Evolutionary conservation across 2,113 vertebrate species (phyloP).

Genomic region (Colinus virginianus): DNA sequence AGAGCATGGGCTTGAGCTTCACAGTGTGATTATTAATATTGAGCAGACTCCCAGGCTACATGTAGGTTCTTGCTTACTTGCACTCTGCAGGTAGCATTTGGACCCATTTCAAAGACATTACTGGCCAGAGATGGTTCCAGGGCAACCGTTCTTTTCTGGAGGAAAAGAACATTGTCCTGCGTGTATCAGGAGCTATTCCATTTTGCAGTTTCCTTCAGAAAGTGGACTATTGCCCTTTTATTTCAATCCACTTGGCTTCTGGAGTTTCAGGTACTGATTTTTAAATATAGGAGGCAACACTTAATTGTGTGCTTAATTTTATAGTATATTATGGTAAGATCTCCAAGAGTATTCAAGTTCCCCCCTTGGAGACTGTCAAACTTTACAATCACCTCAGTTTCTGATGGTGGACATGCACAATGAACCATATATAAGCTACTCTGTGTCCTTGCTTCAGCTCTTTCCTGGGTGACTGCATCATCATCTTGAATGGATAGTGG

Average conservation of each 20-base stretch:
- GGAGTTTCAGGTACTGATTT: background rate
- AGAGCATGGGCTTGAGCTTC: background rate
- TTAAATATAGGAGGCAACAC: background rate
- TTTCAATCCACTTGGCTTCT: background rate
- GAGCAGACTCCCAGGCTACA: background rate
- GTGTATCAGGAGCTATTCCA: background rate
- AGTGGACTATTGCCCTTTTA: background rate
- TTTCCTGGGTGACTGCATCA: background rate
- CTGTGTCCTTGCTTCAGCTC: background rate
- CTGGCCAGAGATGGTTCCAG: background rate
- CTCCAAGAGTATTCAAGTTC: background rate
- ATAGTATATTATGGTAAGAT: background rate
- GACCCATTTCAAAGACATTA: background rate
- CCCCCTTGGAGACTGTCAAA: background rate
- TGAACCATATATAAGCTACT: background rate
- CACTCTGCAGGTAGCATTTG: background rate
- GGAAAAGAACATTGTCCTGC: background rate
- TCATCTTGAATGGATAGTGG: background rate
- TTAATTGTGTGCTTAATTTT: accelerated
- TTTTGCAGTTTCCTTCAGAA: background rate
- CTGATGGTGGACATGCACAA: background rate
- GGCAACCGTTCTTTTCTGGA: background rate
- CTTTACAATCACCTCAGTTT: background rate
- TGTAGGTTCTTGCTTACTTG: background rate
- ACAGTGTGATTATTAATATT: background rate